Base-by-base conservation (phyloP, 2,888 invertebrate genomes). In the Megalurothrips usitatus region DNA sequence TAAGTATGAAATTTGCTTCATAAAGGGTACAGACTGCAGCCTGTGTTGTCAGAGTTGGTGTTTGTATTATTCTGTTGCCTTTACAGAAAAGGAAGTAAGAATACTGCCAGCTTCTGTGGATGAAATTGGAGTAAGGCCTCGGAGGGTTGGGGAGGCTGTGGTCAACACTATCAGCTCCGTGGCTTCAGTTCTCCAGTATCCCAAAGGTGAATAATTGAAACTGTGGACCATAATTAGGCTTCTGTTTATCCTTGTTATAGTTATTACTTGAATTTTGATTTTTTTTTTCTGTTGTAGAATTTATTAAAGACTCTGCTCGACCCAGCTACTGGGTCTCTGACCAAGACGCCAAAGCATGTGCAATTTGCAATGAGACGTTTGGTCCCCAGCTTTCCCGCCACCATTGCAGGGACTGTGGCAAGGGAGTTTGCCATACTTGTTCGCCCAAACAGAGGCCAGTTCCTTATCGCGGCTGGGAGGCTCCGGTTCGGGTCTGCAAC, bases 301-400 rank as follows among this genome's bases (percentile, higher is more conserved):
- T 92, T 79, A 92, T 95, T 79, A 94, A 94, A 86, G 93, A 94
- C 83, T 90, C 92, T 8, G 94, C 92, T 9, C 88, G 94, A 68
- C 95, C 95, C 0, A 87, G 91, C 0, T 95, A 95, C 86, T 95
- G 95, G 95, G 90, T 92, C 52, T 93, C 94, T 0, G 95, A 95
- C 86, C 89, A 89, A 9, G 91, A 93, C 84, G 91, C 94, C 80
- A 89, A 88, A 28, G 87, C 87, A 81, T 95, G 95, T 86, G 88
- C 87, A 82, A 90, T 92, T 17, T 95, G 95, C 86, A 87, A 90
- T 47, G 86, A 87, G 48, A 86, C 87, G 43, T 94, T 95, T 86
- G 86, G 86, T 23, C 83, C 85, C 14, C 83, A 83, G 4, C 80
- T 82, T 9, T 49, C 82, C 43, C 86, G 88, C 1, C 94, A 93